A percentile compares a stretch with the other conserved stretches of the same genome.
Conservation (phyloP, 2,888 invertebrate genomes). For the Trilocha varians region DNA sequence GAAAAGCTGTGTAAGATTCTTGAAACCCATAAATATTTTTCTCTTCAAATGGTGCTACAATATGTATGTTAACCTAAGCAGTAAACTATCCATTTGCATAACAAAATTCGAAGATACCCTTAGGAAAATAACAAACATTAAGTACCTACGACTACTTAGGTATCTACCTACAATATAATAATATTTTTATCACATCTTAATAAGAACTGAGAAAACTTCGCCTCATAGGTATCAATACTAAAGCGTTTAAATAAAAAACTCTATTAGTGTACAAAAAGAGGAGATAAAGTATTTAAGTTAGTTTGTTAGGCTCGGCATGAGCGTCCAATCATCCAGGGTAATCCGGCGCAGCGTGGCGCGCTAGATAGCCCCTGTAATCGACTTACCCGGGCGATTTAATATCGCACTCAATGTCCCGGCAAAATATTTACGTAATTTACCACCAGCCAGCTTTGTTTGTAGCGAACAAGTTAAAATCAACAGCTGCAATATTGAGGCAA, state of each 20-base stretch:
- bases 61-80: no score
- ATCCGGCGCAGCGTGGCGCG: constrained; percentile 39
- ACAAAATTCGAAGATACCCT: no score
- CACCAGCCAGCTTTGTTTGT: constrained; percentile 24
- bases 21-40: no score
- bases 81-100: no score
- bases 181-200: no score
- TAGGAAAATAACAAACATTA: no score
- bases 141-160: no score
- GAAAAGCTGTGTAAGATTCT: no score
- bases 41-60: no score
- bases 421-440: constrained; percentile 51
- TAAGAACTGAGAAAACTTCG: no score
- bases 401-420: constrained; percentile 44
- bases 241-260: constrained; percentile 16
- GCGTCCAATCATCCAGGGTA: constrained; percentile 45
- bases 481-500: constrained; percentile 7
- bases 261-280: constrained; percentile 2
- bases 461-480: constrained; percentile 17
- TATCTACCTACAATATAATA: no score
- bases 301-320: constrained; percentile 19
- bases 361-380: constrained; percentile 47
- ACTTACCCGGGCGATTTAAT: constrained; percentile 55
- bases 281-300: constrained; percentile 15
- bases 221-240: background rate